phyloP scores from a whole-genome alignment of 2,113 vertebrate genomes.

The Oenanthe oenanthe region DNA sequence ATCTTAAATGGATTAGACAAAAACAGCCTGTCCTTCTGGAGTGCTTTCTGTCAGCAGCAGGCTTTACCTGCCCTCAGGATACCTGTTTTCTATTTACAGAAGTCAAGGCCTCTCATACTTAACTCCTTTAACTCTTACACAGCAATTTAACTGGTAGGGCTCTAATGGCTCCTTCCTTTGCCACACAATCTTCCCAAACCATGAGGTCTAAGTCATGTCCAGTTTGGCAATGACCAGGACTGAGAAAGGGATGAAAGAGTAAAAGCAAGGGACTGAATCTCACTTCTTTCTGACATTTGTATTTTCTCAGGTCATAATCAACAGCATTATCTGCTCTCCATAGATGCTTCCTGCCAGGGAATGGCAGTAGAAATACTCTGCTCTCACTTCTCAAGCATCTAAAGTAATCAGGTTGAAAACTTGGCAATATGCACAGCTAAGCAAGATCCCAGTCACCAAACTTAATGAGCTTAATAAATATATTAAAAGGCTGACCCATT shows the following conservation, averaged over 20 bases:
- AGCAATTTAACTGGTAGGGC: background rate
- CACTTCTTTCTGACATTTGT: background rate
- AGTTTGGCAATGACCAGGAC: background rate
- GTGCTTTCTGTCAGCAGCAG: background rate
- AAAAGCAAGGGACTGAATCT: background rate
- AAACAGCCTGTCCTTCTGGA: conserved; percentile 45
- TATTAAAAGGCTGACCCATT: background rate
- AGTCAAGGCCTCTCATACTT: background rate
- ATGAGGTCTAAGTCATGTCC: background rate
- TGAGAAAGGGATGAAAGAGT: background rate
- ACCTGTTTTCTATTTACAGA: background rate
- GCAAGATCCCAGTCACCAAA: background rate
- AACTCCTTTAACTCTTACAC: background rate
- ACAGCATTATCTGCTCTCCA: background rate
- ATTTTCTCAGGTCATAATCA: background rate
- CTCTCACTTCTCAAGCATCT: background rate
- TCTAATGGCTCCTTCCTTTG: background rate
- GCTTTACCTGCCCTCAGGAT: background rate
- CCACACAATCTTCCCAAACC: background rate
- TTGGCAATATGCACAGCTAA: background rate
- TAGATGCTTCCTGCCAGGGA: background rate
- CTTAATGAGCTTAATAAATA: background rate
- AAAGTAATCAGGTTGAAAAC: background rate
- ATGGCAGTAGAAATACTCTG: background rate
- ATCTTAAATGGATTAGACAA: conserved; percentile 48